Evolutionary conservation across 2,113 vertebrate species (phyloP).

Genomic region (Piliocolobus tephrosceles): DNA sequence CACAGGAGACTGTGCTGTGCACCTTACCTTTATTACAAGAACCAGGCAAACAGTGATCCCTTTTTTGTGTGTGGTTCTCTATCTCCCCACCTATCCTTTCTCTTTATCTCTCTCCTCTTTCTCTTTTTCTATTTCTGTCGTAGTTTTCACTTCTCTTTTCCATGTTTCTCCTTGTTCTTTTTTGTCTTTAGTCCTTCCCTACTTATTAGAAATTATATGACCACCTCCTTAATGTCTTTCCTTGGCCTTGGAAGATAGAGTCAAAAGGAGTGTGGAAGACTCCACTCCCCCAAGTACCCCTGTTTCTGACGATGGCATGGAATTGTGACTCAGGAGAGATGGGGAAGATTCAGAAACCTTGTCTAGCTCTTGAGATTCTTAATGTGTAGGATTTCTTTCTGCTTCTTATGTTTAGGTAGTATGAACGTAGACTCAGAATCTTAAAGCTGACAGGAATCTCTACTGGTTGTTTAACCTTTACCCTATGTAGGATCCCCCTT

Average conservation of each 20-base stretch:
- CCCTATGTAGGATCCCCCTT: neutral
- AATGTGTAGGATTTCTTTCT: neutral
- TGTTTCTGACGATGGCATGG: neutral
- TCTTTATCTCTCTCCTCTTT: neutral
- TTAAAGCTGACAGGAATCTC: neutral
- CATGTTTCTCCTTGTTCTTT: neutral
- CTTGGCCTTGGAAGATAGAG: neutral
- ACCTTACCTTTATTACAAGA: conserved; percentile 74
- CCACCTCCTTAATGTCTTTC: neutral
- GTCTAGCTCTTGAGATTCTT: neutral
- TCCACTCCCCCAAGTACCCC: neutral
- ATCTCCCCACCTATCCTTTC: conserved; percentile 53
- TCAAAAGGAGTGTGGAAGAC: neutral
- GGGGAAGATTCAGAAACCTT: neutral
- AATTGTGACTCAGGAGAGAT: neutral
- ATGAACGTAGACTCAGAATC: neutral
- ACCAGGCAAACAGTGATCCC: conserved; percentile 78
- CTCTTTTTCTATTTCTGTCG: neutral
- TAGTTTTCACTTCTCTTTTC: neutral
- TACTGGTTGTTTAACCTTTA: neutral
- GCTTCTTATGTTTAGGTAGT: neutral
- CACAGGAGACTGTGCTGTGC: conserved; percentile 50
- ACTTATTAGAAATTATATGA: neutral
- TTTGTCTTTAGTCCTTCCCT: neutral
- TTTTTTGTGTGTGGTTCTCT: conserved; percentile 63